Evolutionary conservation across 2,113 vertebrate genomes (phyloP).

Genomic region (Phycodurus eques): DNA sequence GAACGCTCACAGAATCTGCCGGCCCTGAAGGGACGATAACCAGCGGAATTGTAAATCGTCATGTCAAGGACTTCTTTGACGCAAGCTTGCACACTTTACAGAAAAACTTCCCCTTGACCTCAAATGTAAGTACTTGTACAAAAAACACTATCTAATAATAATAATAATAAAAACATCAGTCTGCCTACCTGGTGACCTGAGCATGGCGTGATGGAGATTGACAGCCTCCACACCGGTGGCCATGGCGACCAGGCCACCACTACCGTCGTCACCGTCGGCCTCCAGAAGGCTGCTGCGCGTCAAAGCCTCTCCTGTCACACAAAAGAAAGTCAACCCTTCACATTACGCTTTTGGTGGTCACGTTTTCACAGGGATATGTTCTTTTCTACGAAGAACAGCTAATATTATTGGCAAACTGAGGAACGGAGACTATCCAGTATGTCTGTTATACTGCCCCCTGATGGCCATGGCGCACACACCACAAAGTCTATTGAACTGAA

Average conservation of each 20-base stretch:
- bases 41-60: background rate
- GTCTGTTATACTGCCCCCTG: too few relatives aligned
- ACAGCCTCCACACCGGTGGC: constrained; percentile 83
- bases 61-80: background rate
- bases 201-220: constrained; percentile 87
- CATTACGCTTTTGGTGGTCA: too few relatives aligned
- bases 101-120: too few relatives aligned
- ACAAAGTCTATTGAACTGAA: too few relatives aligned
- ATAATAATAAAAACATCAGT: background rate
- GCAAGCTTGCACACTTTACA: background rate
- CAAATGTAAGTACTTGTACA: too few relatives aligned
- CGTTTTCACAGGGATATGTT: too few relatives aligned
- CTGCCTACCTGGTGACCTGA: constrained; percentile 84
- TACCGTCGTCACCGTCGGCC: constrained; percentile 77
- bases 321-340: background rate
- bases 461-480: too few relatives aligned
- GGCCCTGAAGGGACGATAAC: constrained; percentile 46
- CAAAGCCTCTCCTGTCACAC: constrained; percentile 79
- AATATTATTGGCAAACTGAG: too few relatives aligned
- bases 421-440: too few relatives aligned
- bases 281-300: constrained; percentile 92
- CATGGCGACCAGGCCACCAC: constrained; percentile 83
- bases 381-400: too few relatives aligned
- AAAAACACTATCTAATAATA: too few relatives aligned
- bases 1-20: constrained; percentile 75